Evolutionary conservation across 2,113 vertebrate genomes (phyloP).

Genomic region (Mastomys natalensis): DNA sequence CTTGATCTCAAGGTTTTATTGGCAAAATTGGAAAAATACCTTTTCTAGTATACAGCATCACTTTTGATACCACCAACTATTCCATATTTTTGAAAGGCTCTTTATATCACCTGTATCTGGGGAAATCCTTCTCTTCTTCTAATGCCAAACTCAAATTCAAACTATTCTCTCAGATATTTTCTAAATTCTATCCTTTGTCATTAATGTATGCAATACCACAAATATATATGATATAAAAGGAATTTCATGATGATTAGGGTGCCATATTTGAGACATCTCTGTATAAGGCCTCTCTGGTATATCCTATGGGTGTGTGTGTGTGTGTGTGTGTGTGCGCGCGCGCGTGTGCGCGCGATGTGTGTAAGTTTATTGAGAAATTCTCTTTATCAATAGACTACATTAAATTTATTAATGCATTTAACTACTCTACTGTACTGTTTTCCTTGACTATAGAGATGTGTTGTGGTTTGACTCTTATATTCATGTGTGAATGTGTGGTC

Average conservation of each 20-base stretch:
- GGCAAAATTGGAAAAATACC: not conserved
- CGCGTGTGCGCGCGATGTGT: too few relatives aligned
- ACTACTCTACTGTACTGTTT: too few relatives aligned
- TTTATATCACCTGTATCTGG: not conserved
- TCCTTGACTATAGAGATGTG: too few relatives aligned
- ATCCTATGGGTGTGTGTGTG: not conserved
- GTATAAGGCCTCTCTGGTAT: not conserved
- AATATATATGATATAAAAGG: not conserved
- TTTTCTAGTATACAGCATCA: not conserved
- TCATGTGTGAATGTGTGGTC: too few relatives aligned
- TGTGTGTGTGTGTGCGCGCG: too few relatives aligned
- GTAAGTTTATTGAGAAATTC: too few relatives aligned
- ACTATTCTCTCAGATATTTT: not conserved
- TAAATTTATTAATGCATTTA: too few relatives aligned
- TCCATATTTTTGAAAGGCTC: not conserved
- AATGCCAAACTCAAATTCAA: not conserved
- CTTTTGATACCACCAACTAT: not conserved
- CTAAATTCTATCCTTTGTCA: not conserved
- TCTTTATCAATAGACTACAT: too few relatives aligned
- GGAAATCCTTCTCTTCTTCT: not conserved
- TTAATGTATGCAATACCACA: not conserved
- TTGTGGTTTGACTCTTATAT: too few relatives aligned
- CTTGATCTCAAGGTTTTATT: not conserved
- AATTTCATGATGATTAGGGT: not conserved
- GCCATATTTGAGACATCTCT: not conserved